Evolutionary conservation across 2,113 vertebrate genomes (phyloP), one percentile per base, ranked within the genome.

Genomic region (Shinisaurus crocodilurus): DNA sequence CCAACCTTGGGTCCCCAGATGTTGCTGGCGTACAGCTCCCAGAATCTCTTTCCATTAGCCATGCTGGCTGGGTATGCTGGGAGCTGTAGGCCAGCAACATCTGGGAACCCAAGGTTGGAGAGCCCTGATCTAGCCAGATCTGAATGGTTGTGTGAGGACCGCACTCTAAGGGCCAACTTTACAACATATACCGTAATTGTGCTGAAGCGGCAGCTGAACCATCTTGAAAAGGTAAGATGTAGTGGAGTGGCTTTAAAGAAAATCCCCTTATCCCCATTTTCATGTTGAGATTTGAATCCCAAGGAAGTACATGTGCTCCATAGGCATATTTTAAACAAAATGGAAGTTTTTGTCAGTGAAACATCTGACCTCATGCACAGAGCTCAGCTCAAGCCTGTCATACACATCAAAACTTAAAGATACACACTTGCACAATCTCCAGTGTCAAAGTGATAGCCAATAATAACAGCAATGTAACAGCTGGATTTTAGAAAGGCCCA

Each of bases 401-500:
- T 75, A 81, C 83, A 77, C 29, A 34, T 65, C n/a, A 81, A 89
- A 87, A 32, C 90, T 79, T 2, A 88, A 37, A 40, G n/a, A 82
- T 77, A 86, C 57, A 43, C 92, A 93, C 90, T 90, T 94, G 90
- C 83, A 34, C 23, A 89, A 74, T 92, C 93, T 96, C 92, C 48
- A 89, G 67, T 25, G 6, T 10, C 87, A 79, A 88, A 86, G 79
- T 88, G 86, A 15, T 57, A 94, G 93, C 91, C 95, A 93, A 54
- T 12, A 81, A 90, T 89, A 95, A 94, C 89, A 93, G 54, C 86
- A 87, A 88, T 34, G 48, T 48, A 72, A 89, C 84, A 93, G 80
- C 81, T 94, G 92, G 81, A 90, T 90, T 87, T 94, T 90, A 92
- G 89, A 92, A 95, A 92, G 92, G 45, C 82, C 72, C 74, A 85